Evolutionary conservation across 2,888 invertebrate species (phyloP).

Genomic region (Hanleya hanleyi): DNA sequence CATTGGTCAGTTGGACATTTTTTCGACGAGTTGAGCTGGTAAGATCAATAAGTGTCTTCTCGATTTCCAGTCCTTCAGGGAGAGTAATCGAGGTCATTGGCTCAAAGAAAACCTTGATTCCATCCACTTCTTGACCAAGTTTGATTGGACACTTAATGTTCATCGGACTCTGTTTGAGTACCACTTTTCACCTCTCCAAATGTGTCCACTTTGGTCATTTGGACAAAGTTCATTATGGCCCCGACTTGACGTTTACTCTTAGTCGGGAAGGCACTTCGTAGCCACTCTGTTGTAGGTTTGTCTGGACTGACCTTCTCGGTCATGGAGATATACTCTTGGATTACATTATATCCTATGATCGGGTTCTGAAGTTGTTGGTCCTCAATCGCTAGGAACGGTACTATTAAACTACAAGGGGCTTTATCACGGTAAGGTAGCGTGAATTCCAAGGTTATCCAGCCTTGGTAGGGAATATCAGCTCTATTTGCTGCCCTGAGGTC

Average conservation of each 20-base stretch:
- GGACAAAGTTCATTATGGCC: not conserved
- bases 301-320: not conserved
- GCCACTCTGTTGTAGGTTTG: not conserved
- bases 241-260: not conserved
- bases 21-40: not conserved
- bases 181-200: not conserved
- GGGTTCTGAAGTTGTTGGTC: not conserved
- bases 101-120: not conserved
- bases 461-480: too few relatives aligned
- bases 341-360: conserved; percentile 18
- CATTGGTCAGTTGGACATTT: not conserved
- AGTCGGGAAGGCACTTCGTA: not conserved
- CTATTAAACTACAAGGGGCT: too few relatives aligned
- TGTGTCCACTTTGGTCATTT: not conserved
- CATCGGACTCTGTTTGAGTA: not conserved
- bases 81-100: not conserved
- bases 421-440: too few relatives aligned
- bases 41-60: not conserved
- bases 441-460: too few relatives aligned
- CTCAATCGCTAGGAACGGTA: too few relatives aligned
- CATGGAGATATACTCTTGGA: conserved; percentile 12
- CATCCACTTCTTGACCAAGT: not conserved
- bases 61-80: not conserved
- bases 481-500: too few relatives aligned
- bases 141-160: not conserved